Percentiles rank a stretch among this genome's conserved stretches.
These are phyloP conservation scores for Hirtodrosophila histrioides DNA, from an alignment of 2,888 invertebrate species.

Conservation along the genomic window DNA sequence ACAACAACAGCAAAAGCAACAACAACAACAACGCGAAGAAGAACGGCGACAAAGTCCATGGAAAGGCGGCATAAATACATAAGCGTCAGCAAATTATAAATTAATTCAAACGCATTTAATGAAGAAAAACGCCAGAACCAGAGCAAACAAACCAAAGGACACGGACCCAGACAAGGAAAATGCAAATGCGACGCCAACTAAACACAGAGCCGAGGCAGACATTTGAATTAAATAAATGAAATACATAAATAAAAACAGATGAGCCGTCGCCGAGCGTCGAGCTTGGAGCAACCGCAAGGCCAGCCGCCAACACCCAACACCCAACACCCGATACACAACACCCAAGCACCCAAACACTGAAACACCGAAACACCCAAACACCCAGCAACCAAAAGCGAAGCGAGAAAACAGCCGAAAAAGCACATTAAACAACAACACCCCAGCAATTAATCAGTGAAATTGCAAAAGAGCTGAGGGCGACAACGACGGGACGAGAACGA, in stretches of 20 bases:
- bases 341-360: no score
- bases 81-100: slow-evolving; percentile 80
- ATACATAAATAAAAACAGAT: slow-evolving; percentile 71
- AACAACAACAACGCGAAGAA: slow-evolving; percentile 22
- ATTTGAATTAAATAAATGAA: slow-evolving; percentile 77
- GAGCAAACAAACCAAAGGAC: slow-evolving; percentile 48
- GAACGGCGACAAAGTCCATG: slow-evolving; percentile 9
- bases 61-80: slow-evolving; percentile 66
- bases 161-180: slow-evolving; percentile 37
- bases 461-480: slow-evolving; percentile 59
- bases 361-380: slow-evolving; percentile 3
- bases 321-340: slow-evolving; percentile 12
- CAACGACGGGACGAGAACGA: slow-evolving; percentile 17
- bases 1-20: slow-evolving; percentile 17
- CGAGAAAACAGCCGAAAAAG: slow-evolving; percentile 36
- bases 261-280: slow-evolving; percentile 27
- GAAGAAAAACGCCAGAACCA: slow-evolving; percentile 66
- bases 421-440: slow-evolving; percentile 51
- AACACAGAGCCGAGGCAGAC: slow-evolving; percentile 56
- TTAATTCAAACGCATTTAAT: slow-evolving; percentile 78
- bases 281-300: slow-evolving; percentile 39
- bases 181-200: slow-evolving; percentile 65
- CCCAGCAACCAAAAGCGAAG: slow-evolving; percentile 20
- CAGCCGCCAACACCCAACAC: slow-evolving; percentile 20
- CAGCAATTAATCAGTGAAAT: slow-evolving; percentile 69